Base-by-base conservation (phyloP, 2,797 vertebrate species). In the Eutrigla gurnardus region DNA sequence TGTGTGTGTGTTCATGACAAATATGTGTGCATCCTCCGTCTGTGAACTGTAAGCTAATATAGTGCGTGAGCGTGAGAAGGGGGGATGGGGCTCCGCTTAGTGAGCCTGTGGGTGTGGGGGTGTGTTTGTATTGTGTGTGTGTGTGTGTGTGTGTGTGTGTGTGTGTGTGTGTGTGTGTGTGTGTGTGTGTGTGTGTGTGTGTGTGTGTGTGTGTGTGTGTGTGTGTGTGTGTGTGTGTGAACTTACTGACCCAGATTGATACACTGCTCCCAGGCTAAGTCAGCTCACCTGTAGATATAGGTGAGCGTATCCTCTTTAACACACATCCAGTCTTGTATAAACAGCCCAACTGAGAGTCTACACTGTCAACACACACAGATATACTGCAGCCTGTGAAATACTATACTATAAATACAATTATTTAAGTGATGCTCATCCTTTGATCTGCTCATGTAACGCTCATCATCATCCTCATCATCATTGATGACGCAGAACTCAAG, bases 21-120 rank as follows among this genome's bases (percentile, higher is more conserved):
- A 86, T 60, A 65, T 45, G 35, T 78, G 36, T 25, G 12, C 57
- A 50, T 58, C 66, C 61, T 78, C 66, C 35, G 10, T 73, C 49
- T 84, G 84, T 80, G 74, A 88, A 83, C 84, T 84, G 81, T 88
- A 79, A 86, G 82, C 82, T 90, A 88, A 87, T 87, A 88, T 85
- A 63, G 81, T 75, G 54, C 70, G 66, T 85, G 66, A 82, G 80
- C 9, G 43, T 83, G 65, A 88, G 84, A 54, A 65, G 82, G 81
- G 81, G 80, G 85, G 84, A 66, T 82, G 80, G 84, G 57, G 60
- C 37, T 73, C 60, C 12, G 69, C 62, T 82, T 83, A 80, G 78
- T 82, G 75, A 83, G 74, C 81, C 43, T 73, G 70, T 82, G 76
- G 60, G 67, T 73, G 71, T 60, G 73, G 68, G 70, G 9, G 64